Evolutionary conservation across 2,113 vertebrate species (phyloP).

Genomic region (Myanophis thanlyinensis): DNA sequence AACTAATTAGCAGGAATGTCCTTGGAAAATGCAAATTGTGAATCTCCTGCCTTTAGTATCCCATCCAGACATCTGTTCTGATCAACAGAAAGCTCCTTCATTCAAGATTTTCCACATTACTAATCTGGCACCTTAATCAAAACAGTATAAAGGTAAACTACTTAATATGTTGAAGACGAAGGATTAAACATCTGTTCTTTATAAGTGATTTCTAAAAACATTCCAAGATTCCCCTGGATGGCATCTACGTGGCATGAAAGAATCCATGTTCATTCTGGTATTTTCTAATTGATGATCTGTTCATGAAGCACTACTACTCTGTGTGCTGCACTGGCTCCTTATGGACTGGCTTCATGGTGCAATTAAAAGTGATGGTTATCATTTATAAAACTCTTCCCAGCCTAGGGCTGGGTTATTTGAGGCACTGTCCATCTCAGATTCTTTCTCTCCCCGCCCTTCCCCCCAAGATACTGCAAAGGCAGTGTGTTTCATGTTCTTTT

Average conservation of each 20-base stretch:
- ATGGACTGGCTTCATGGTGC: background rate
- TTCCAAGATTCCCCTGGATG: background rate
- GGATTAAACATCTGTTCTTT: background rate
- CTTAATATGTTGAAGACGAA: background rate
- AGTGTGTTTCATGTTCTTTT: background rate
- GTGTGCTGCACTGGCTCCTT: background rate
- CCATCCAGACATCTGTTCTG: background rate
- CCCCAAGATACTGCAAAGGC: background rate
- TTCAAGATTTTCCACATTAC: background rate
- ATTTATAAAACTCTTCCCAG: background rate
- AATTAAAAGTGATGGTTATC: background rate
- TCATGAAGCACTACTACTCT: background rate
- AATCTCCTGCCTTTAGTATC: background rate
- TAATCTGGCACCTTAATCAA: background rate
- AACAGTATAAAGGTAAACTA: background rate
- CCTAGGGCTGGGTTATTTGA: background rate
- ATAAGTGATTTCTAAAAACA: background rate
- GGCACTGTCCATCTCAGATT: background rate
- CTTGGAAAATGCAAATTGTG: background rate
- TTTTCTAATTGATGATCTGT: background rate
- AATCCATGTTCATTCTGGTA: background rate
- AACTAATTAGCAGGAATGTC: background rate
- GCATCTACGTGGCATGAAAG: background rate
- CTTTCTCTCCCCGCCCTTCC: background rate
- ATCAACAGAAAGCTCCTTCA: background rate